A percentile compares a stretch with the other conserved stretches of the same genome.
phyloP scores from a whole-genome alignment of 2,113 vertebrate species.

The Nibea albiflora region DNA sequence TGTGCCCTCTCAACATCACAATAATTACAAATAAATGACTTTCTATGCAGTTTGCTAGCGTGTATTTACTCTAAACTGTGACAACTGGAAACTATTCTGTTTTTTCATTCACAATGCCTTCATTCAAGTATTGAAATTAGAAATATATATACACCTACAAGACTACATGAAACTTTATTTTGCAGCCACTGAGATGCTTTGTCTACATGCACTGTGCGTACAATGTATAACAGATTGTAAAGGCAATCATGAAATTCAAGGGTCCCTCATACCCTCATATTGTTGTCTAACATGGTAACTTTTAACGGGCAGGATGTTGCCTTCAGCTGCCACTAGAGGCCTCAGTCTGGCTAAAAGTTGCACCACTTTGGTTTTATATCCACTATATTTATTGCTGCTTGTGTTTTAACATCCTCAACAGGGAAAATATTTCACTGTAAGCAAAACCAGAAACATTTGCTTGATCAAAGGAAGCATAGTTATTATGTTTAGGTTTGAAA shows the following conservation, averaged over 20 bases:
- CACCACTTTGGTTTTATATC: slow-evolving; percentile 42
- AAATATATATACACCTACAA: neutral
- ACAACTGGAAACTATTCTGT: slow-evolving; percentile 29
- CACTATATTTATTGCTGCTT: slow-evolving; percentile 47
- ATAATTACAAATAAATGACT: slow-evolving; percentile 70
- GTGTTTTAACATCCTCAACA: slow-evolving; percentile 57
- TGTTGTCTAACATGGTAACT: neutral
- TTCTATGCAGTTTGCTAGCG: slow-evolving; percentile 43
- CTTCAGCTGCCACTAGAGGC: slow-evolving; percentile 58
- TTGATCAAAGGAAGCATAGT: slow-evolving; percentile 82
- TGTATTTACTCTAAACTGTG: slow-evolving; percentile 43
- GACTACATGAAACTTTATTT: neutral
- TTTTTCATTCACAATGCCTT: slow-evolving; percentile 6
- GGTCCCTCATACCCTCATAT: neutral
- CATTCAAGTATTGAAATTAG: slow-evolving; percentile 5
- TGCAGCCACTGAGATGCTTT: neutral
- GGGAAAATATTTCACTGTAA: slow-evolving; percentile 69
- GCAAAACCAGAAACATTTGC: slow-evolving; percentile 66
- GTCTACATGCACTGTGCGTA: neutral
- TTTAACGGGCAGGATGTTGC: slow-evolving; percentile 27
- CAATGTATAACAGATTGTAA: neutral
- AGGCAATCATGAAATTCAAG: neutral
- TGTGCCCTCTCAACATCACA: slow-evolving; percentile 66
- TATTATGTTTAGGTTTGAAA: slow-evolving; percentile 83
- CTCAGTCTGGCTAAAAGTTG: slow-evolving; percentile 41